Percentiles rank a stretch among this genome's conserved stretches.
These are phyloP conservation scores for Gambusia affinis DNA, from an alignment of 2,113 vertebrate genomes.

Conservation along the genomic window DNA sequence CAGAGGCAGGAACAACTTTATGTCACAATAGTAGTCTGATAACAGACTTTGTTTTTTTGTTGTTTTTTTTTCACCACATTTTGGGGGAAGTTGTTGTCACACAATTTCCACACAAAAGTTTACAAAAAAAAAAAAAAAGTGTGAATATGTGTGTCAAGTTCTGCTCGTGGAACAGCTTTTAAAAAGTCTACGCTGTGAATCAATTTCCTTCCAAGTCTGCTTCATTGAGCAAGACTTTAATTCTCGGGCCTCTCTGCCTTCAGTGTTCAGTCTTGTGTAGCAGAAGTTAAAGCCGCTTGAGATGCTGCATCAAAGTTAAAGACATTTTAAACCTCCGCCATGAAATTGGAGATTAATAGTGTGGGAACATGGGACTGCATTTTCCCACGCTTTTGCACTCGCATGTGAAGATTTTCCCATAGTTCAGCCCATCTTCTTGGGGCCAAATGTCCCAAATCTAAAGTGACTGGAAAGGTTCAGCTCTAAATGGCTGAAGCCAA, in stretches of 20 bases:
- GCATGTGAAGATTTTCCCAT: slow-evolving; percentile 59
- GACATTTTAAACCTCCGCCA: slow-evolving; percentile 46
- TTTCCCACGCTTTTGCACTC: slow-evolving; percentile 57
- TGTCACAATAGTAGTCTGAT: slow-evolving; percentile 32
- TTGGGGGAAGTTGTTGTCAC: slow-evolving; percentile 34
- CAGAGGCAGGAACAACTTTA: slow-evolving; percentile 4
- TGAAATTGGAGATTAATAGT: slow-evolving; percentile 61
- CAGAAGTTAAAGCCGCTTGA: slow-evolving; percentile 15
- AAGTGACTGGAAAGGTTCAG: slow-evolving; percentile 34
- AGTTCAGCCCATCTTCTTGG: slow-evolving; percentile 44
- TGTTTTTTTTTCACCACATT: background rate
- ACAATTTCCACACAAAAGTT: background rate
- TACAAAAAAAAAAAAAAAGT: background rate
- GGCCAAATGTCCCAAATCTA: slow-evolving; percentile 44
- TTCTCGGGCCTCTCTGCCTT: slow-evolving; percentile 1
- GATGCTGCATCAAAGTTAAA: slow-evolving; percentile 37
- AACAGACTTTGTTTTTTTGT: background rate
- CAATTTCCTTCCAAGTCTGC: background rate
- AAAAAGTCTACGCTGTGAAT: background rate
- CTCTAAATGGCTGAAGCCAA: slow-evolving; percentile 9
- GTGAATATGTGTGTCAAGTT: background rate
- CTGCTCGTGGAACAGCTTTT: background rate
- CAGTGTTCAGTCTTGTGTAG: slow-evolving; percentile 20
- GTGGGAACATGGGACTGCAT: slow-evolving; percentile 43
- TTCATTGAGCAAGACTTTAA: background rate